These are phyloP conservation scores for Phenacoccus solenopsis DNA, from an alignment of 1,140 invertebrate species.

Conservation along the genomic window DNA sequence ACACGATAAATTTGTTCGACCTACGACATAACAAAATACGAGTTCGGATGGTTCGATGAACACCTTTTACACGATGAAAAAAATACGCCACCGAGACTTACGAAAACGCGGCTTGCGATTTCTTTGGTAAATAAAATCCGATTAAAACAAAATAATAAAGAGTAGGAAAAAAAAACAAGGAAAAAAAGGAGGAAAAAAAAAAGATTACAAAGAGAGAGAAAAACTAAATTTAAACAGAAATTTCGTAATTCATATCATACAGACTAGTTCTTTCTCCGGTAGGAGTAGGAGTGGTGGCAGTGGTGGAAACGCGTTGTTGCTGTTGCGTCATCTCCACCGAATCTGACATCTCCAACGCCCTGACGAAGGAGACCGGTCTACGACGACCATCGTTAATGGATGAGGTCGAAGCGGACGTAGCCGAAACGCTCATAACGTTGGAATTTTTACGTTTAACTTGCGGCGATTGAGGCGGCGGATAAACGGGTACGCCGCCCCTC, in stretches of 20 bases:
- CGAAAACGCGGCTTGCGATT: no score
- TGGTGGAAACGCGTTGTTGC: slow-evolving; percentile 29
- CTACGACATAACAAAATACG: no score
- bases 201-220: slow-evolving; percentile 10
- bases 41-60: no score
- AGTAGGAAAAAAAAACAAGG: not conserved
- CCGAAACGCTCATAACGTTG: slow-evolving; percentile 29
- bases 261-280: slow-evolving; percentile 74
- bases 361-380: slow-evolving; percentile 82
- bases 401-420: slow-evolving; percentile 31
- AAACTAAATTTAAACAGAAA: slow-evolving; percentile 49
- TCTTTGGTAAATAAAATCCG: no score
- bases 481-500: slow-evolving; percentile 50
- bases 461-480: slow-evolving; percentile 42
- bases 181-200: not conserved
- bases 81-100: no score
- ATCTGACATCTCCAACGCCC: slow-evolving; percentile 81
- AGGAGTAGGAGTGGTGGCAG: slow-evolving; percentile 39
- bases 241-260: slow-evolving; percentile 93
- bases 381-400: slow-evolving; percentile 37
- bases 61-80: no score
- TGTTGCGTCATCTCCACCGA: slow-evolving; percentile 51
- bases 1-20: no score
- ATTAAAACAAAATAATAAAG: not conserved
- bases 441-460: slow-evolving; percentile 41